Evolutionary conservation across 2,113 vertebrate genomes (phyloP).

Genomic region (Tragelaphus strepsiceros): DNA sequence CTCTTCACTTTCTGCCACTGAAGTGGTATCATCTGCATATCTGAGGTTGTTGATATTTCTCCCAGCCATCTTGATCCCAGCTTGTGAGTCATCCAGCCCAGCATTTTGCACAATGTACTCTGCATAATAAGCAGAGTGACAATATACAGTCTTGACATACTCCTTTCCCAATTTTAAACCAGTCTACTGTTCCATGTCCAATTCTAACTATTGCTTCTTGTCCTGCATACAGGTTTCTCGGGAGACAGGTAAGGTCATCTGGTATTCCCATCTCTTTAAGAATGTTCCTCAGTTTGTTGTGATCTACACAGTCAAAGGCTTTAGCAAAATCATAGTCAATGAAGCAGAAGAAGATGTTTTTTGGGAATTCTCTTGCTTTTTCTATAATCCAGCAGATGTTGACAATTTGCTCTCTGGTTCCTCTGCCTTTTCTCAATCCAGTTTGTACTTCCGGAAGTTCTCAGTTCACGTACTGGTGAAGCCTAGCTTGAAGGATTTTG

Average conservation of each 20-base stretch:
- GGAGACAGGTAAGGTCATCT: background rate
- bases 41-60: background rate
- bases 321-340: background rate
- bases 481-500: background rate
- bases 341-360: background rate
- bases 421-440: background rate
- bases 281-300: background rate
- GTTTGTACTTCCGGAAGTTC: background rate
- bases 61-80: background rate
- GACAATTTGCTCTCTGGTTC: background rate
- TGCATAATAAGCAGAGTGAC: background rate
- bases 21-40: background rate
- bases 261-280: background rate
- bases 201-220: background rate
- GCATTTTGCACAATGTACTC: background rate
- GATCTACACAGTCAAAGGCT: background rate
- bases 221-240: background rate
- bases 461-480: accelerated
- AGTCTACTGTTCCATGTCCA: background rate
- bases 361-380: background rate
- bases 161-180: background rate
- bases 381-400: background rate
- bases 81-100: background rate
- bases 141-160: background rate
- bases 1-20: background rate